A percentile compares a stretch with the other conserved stretches of the same genome.
Conservation (phyloP, 2,797 vertebrate species). For the Megaceryle alcyon region DNA sequence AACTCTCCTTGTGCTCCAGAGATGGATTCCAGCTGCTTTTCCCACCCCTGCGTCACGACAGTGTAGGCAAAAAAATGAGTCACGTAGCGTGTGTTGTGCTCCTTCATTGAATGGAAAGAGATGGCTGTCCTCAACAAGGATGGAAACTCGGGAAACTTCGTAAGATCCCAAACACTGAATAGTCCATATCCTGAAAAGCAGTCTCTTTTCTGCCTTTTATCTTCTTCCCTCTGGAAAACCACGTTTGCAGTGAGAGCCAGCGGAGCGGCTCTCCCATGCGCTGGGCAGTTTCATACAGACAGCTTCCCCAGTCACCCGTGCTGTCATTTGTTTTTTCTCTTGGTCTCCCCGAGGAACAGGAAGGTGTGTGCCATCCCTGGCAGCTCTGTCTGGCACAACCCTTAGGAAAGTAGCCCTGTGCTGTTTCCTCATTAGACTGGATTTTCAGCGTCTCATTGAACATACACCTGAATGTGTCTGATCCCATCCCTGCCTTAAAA, state of each 20-base stretch:
- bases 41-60: background rate
- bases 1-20: background rate
- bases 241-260: background rate
- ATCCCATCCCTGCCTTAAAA: background rate
- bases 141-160: background rate
- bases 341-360: background rate
- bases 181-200: background rate
- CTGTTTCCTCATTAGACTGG: background rate
- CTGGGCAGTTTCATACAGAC: background rate
- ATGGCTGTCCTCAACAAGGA: accelerated
- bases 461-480: background rate
- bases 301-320: background rate
- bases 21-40: constrained; percentile 56
- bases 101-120: background rate
- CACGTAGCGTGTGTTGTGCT: background rate
- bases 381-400: background rate
- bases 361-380: background rate
- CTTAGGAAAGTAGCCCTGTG: background rate
- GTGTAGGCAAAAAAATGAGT: background rate
- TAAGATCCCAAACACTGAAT: background rate
- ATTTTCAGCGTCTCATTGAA: background rate
- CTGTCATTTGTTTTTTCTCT: background rate
- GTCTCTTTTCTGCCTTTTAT: background rate
- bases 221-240: background rate
- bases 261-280: accelerated